A percentile compares a stretch with the other conserved stretches of the same genome.
Conservation (phyloP, 1,140 invertebrate species). For the Drosophila kurseongensis region DNA sequence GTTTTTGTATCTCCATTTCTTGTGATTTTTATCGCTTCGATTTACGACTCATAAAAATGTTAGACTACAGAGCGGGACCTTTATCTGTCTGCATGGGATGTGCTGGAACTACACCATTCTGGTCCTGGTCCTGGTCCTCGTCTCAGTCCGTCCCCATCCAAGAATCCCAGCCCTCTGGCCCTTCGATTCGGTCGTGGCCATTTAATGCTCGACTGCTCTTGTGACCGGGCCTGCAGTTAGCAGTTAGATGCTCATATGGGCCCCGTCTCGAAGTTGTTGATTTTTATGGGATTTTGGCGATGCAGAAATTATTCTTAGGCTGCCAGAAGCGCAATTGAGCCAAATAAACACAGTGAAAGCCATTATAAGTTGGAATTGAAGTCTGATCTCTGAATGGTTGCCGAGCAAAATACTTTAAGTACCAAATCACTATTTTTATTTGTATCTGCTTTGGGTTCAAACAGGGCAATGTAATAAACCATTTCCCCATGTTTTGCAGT, state of each 20-base stretch:
- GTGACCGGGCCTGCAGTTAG: conserved; percentile 52
- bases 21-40: conserved; percentile 81
- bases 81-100: conserved; percentile 57
- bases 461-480: too few species aligned
- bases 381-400: conserved; percentile 40
- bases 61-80: conserved; percentile 55
- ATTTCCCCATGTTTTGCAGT: not conserved
- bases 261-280: conserved; percentile 46
- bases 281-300: conserved; percentile 77
- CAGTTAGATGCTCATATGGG: conserved; percentile 33
- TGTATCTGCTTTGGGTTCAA: too few species aligned
- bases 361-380: conserved; percentile 32
- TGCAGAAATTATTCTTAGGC: conserved; percentile 71
- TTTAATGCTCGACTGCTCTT: conserved; percentile 69
- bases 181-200: conserved; percentile 40
- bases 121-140: too few species aligned
- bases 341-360: conserved; percentile 59
- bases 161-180: conserved; percentile 18
- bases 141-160: too few species aligned
- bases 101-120: conserved; percentile 31
- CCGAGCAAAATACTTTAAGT: not conserved
- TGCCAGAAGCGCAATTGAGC: conserved; percentile 43
- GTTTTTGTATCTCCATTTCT: conserved; percentile 61
- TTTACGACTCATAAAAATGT: conserved; percentile 82
- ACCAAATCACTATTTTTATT: too few species aligned